Conservation (phyloP, 2,797 vertebrate species). For the Tamandua tetradactyla region DNA sequence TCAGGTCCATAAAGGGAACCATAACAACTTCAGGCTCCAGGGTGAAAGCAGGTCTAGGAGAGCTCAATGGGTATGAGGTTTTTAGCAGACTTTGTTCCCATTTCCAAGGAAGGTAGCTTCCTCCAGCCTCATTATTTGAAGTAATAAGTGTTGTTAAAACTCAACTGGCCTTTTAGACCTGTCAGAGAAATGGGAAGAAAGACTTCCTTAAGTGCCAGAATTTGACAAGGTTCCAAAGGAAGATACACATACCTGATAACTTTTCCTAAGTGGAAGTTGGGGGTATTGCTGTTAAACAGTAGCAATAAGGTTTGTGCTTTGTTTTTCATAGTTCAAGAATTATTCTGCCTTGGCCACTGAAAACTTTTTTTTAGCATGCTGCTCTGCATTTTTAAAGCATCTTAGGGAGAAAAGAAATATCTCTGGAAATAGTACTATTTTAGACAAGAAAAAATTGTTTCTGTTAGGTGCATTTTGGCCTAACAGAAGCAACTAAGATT, state of each 20-base stretch:
- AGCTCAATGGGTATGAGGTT: not conserved
- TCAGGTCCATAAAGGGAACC: not conserved
- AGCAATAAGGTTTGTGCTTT: not conserved
- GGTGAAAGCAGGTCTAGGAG: not conserved
- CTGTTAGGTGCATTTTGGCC: not conserved
- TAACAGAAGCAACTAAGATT: not conserved
- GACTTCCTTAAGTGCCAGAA: not conserved
- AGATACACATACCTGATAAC: not conserved
- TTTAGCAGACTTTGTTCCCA: not conserved
- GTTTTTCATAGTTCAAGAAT: not conserved
- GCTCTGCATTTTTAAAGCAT: constrained; percentile 22
- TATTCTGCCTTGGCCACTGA: not conserved
- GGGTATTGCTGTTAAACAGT: not conserved
- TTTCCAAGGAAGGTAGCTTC: not conserved
- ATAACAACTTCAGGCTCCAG: not conserved
- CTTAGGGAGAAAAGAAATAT: constrained; percentile 15
- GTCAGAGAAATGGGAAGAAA: not conserved
- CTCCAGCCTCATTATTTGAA: not conserved
- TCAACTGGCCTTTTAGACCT: not conserved
- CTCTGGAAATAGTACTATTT: not conserved
- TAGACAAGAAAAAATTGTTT: not conserved
- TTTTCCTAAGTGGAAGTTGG: not conserved
- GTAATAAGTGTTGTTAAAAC: not conserved
- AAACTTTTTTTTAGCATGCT: no score
- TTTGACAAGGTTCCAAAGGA: not conserved